Evolutionary conservation across 1,140 invertebrate genomes (phyloP), one percentile per base, ranked within the genome.

Genomic region (Potamilus streckersoni): DNA sequence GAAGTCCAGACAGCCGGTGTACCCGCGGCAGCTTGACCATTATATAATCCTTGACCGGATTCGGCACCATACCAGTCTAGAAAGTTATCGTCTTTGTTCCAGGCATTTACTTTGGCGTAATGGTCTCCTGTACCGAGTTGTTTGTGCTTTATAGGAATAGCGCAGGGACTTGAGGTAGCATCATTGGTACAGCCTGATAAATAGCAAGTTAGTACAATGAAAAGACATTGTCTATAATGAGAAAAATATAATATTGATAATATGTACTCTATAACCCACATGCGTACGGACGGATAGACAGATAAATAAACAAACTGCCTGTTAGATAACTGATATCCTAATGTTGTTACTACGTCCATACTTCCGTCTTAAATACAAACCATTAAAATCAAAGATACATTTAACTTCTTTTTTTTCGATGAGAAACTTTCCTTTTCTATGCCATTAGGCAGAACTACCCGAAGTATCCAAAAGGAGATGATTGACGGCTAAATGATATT

Each of bases 1-100:
- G 88, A 87, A 13, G 90, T 90, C 87, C 90, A 91, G 0, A 88
- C 84, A 14, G 88, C 79, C 1, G 90, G 89, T 38, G 90, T 85
- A 16, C 90, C 90, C 6, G 79, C 66, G 13, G 90, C 89, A n/a
- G 62, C 56, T 23, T 77, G 65, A 38, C 82, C 78, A 71, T 89
- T 83, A 62, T 62, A 82, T 15, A 74, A 80, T 8, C 90, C 90
- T 79, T 90, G 90, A 13, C 83, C 83, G 0, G 68, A 15, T 77
- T 90, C 83, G 6, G 83, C 84, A 14, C 90, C 90, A 69, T 86
- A 83, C 86, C 89, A 91, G 75, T 91, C 90, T 20, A 91, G 79
- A 59, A 83, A 82, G 62, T 79, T 81, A 73, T 91, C 90, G 11
- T 84, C 80, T 56, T 74, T 80, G 14, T 79, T 79, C 90, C 90